Conservation (phyloP, 2,797 vertebrate species). For the Euphonia xanthogaster region DNA sequence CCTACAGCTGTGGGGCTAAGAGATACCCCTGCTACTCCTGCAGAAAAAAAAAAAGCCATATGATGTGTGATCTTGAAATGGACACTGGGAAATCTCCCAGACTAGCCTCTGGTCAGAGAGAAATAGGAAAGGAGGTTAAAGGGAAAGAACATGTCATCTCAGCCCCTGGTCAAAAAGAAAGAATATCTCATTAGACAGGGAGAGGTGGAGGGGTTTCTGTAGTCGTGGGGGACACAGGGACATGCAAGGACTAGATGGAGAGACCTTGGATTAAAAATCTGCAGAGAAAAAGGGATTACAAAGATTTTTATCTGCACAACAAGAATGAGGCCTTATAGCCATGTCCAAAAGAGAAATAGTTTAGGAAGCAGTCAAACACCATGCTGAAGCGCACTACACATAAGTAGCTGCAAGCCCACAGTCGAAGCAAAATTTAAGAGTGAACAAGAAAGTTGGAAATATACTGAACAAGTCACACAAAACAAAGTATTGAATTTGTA, state of each 20-base stretch:
- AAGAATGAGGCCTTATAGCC: background rate
- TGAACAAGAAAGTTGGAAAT: background rate
- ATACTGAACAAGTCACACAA: background rate
- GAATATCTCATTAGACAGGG: background rate
- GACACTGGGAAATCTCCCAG: background rate
- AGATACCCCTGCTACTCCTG: background rate
- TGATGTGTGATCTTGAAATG: background rate
- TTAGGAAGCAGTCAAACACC: background rate
- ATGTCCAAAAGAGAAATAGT: background rate
- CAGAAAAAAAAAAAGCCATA: background rate
- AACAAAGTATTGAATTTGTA: background rate
- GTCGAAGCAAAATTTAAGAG: background rate
- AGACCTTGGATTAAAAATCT: background rate
- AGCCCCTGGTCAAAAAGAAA: background rate
- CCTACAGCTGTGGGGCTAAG: fast-evolving
- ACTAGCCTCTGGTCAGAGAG: background rate
- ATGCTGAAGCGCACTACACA: background rate
- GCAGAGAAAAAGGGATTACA: background rate
- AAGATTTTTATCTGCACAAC: background rate
- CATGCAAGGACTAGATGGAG: background rate
- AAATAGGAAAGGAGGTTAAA: background rate
- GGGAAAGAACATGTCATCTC: background rate
- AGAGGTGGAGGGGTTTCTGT: background rate
- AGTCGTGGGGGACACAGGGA: fast-evolving
- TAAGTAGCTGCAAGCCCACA: background rate